These are phyloP conservation scores for Polyergus mexicanus DNA, from an alignment of 1,140 invertebrate genomes.

Conservation along the genomic window DNA sequence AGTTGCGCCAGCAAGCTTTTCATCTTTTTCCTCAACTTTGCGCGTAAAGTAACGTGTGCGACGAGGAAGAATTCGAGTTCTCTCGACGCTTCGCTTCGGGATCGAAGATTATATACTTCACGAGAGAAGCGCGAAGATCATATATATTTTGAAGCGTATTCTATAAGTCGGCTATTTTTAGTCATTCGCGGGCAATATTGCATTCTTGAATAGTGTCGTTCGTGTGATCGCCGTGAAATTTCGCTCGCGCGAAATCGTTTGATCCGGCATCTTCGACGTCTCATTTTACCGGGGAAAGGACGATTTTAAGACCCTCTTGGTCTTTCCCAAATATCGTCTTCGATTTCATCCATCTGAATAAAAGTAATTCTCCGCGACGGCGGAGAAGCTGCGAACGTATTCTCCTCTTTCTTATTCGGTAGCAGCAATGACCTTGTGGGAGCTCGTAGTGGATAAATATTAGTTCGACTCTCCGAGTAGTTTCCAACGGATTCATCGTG, in stretches of 20 bases:
- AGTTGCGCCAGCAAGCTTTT: neutral
- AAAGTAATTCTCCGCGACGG: conserved; percentile 11
- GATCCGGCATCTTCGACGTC: conserved; percentile 3
- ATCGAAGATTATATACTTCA: neutral
- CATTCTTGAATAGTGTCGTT: conserved; percentile 38
- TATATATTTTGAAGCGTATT: neutral
- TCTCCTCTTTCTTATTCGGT: neutral
- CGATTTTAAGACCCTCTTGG: neutral
- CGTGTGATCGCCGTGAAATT: conserved; percentile 8
- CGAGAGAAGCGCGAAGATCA: neutral
- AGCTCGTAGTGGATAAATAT: conserved; percentile 68
- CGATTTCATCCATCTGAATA: neutral
- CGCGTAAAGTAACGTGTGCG: neutral
- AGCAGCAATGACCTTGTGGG: conserved; percentile 10
- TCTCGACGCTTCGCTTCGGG: neutral
- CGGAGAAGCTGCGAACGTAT: neutral
- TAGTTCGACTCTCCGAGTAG: conserved; percentile 47
- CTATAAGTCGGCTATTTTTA: conserved; percentile 42
- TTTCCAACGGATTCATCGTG: conserved; percentile 13
- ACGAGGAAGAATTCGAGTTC: neutral
- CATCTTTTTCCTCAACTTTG: neutral
- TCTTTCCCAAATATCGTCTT: neutral
- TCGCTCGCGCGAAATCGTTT: neutral
- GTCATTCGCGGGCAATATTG: conserved; percentile 29
- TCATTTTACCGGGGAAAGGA: conserved; percentile 1